Base-by-base conservation (phyloP, 2,888 invertebrate genomes). In the Harpalus rubripes region DNA sequence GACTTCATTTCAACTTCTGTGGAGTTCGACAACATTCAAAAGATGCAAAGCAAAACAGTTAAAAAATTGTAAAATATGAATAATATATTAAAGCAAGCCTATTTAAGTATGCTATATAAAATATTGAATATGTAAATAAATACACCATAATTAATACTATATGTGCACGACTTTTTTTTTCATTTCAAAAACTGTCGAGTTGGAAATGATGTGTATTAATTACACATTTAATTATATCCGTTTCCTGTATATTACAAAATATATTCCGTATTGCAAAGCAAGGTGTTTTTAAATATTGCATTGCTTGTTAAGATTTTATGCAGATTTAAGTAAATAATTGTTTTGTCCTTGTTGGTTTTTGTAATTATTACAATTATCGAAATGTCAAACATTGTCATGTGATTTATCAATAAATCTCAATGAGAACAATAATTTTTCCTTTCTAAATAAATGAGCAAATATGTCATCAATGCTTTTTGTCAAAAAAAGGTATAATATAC, bases 201-300 rank as follows among this genome's bases (percentile, higher is more conserved):
- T 68, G 68, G 68, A 72, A 82, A 72, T 58, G 72, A 58, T 82
- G 82, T 82, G 10, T 82, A 63, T 18, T 82, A 82, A 58, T 72
- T 58, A 72, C 32, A 82, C 26, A 72, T 82, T 59, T 82, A 82
- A 82, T 82, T 82, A 56, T 82, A 72, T 82, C 82, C 82, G 82
- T 82, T 82, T 82, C 82, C 82, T 72, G 26, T 58, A 22, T 26
- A 65, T 39, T 80, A 22, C 56, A 58, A 68, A 44, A 65, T 52
- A 63, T 81, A 12, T 81, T 81, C 32, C 39, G 61, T 80, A 39
- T 52, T n/a, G 39, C 26, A 68, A 32, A 52, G 44, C 44, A 52
- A 63, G 16, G 63, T 63, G 26, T 18, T 22, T 63, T 63, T 22
- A 18, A 26, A 63, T 63, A 22, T 63, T 63, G 16, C 26, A 12